These are phyloP conservation scores for Tragelaphus buxtoni DNA, from an alignment of 2,113 vertebrate genomes.

Conservation along the genomic window DNA sequence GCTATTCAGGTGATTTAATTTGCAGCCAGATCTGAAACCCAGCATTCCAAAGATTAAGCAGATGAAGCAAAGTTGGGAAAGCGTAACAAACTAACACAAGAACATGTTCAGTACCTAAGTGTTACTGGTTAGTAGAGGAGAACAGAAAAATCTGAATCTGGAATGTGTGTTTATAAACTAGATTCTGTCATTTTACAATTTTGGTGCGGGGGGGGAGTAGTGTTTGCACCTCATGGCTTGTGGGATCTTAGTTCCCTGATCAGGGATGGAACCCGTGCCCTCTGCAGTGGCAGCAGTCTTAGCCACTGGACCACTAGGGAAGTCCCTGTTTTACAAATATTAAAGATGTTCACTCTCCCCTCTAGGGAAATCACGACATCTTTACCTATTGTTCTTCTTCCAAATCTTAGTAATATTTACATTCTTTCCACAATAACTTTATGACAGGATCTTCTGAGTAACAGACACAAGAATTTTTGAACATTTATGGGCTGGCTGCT, in stretches of 20 bases:
- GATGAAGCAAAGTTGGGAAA: not conserved
- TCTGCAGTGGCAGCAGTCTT: not conserved
- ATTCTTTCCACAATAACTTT: not conserved
- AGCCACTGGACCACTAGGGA: not conserved
- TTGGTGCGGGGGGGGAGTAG: too few relatives aligned
- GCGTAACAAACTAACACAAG: not conserved
- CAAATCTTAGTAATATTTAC: not conserved
- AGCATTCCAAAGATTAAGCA: not conserved
- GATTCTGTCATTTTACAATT: not conserved
- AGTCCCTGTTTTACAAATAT: not conserved
- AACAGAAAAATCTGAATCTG: not conserved
- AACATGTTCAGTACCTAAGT: not conserved
- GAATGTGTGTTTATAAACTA: not conserved
- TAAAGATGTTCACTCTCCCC: not conserved
- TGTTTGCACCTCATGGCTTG: not conserved
- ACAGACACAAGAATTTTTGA: not conserved
- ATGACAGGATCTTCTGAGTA: not conserved
- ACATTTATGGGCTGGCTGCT: not conserved
- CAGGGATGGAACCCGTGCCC: not conserved
- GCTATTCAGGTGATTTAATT: not conserved
- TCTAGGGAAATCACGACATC: not conserved
- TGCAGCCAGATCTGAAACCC: not conserved
- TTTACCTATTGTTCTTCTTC: not conserved
- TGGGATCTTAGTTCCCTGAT: not conserved
- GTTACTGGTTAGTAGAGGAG: not conserved